A percentile compares a stretch with the other conserved stretches of the same genome.
Evolutionary conservation across 2,888 invertebrate species (phyloP).

Genomic region (Nycteola revayana): DNA sequence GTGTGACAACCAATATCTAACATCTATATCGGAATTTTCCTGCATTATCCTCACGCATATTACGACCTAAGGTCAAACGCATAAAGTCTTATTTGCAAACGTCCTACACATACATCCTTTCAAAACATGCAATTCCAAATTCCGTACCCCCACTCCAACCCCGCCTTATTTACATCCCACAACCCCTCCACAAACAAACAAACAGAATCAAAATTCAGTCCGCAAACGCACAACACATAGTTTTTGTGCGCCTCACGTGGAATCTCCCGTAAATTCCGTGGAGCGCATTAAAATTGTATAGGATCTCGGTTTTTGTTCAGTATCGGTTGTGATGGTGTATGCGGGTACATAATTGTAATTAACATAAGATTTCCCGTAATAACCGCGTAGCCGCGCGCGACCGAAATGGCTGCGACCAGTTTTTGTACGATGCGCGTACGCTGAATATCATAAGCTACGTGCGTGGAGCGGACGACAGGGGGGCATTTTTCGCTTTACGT

Average conservation of each 20-base stretch:
- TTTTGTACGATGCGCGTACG: slow-evolving; percentile 66
- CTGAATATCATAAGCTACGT: slow-evolving; percentile 74
- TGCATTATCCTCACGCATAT: too few species aligned
- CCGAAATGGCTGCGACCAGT: slow-evolving; percentile 64
- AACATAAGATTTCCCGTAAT: slow-evolving; percentile 78
- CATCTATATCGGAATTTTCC: too few species aligned
- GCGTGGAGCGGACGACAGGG: slow-evolving; percentile 47
- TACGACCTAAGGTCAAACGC: too few species aligned
- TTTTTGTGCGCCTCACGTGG: slow-evolving; percentile 54
- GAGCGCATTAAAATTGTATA: slow-evolving; percentile 77
- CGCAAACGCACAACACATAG: slow-evolving; percentile 52
- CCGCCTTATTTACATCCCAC: too few species aligned
- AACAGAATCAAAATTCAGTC: slow-evolving; percentile 56
- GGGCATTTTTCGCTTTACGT: slow-evolving; percentile 52
- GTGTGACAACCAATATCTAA: too few species aligned
- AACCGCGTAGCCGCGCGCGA: slow-evolving; percentile 56
- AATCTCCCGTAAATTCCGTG: slow-evolving; percentile 72
- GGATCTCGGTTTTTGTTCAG: slow-evolving; percentile 59
- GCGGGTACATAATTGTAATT: slow-evolving; percentile 57
- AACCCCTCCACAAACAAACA: slow-evolving; percentile 10
- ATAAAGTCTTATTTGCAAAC: too few species aligned
- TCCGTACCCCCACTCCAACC: too few species aligned
- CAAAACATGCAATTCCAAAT: too few species aligned
- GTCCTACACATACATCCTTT: too few species aligned
- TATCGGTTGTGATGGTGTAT: slow-evolving; percentile 51